Conservation (phyloP, 2,797 vertebrate genomes). For the Lophius americanus region DNA sequence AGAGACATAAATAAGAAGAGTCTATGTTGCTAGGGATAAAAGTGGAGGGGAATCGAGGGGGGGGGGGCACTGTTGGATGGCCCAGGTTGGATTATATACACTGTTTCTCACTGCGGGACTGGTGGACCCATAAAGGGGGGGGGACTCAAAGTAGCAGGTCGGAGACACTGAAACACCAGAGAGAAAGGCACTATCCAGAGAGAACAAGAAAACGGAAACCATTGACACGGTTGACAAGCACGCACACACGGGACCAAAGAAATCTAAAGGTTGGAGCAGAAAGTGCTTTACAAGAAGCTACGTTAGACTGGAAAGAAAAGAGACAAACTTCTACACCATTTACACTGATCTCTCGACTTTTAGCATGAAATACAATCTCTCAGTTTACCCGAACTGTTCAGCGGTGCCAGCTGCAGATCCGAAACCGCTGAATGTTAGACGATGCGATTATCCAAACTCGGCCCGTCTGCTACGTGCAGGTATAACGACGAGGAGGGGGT, state of each 20-base stretch:
- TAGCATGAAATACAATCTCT: constrained; percentile 73
- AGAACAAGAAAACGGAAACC: constrained; percentile 72
- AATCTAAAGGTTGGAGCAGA: constrained; percentile 59
- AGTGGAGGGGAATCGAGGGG: constrained; percentile 56
- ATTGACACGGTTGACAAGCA: constrained; percentile 55
- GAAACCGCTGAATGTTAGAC: constrained; percentile 55
- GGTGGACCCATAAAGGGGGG: constrained; percentile 45
- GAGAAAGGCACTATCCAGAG: constrained; percentile 95
- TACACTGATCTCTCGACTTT: constrained; percentile 66
- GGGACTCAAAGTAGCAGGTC: constrained; percentile 74
- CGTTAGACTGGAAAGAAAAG: constrained; percentile 52
- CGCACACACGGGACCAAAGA: constrained; percentile 18
- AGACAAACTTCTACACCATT: constrained; percentile 58
- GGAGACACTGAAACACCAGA: constrained; percentile 83
- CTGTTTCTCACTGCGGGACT: constrained; percentile 72
- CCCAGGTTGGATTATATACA: constrained; percentile 71
- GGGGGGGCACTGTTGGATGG: constrained; percentile 25
- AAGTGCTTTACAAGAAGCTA: constrained; percentile 84
- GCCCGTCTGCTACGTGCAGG: constrained; percentile 60
- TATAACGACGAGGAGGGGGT: constrained; percentile 52
- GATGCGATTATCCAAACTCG: constrained; percentile 63
- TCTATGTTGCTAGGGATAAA: constrained; percentile 73
- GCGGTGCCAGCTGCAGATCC: constrained; percentile 61
- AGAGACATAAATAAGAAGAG: constrained; percentile 84
- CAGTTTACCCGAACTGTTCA: constrained; percentile 60